Evolutionary conservation across 2,113 vertebrate genomes (phyloP), one percentile per base, ranked within the genome.

Genomic region (Triplophysa rosa): DNA sequence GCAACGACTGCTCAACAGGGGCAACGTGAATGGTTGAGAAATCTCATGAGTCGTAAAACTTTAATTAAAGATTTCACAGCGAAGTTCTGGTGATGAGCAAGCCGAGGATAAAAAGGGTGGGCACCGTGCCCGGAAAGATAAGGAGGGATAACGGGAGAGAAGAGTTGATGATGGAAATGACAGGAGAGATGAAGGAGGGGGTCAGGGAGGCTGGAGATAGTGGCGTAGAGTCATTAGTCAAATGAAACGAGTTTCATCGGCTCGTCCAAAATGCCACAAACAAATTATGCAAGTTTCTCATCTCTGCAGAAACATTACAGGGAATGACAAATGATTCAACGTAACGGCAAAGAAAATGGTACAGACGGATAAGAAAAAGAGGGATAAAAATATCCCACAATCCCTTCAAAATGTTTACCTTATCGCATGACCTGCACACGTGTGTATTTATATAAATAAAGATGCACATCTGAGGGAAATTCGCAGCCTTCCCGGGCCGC

Each of bases 21-120:
- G 77, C 33, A 85, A 75, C 63, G 74, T 56, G 14, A 78, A 76
- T 74, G 63, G 67, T 69, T 80, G 85, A 76, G 81, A 74, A 80
- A 80, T 86, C 86, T 89, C 84, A 67, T 73, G 87, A 89, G 85
- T 82, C 67, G 79, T 80, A 87, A 81, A 86, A 91, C 84, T 88
- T 89, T 89, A 91, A 90, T 90, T 89, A 88, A 88, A 86, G 82
- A 77, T 86, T 87, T 86, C 65, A 65, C 45, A 84, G 81, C 83
- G 80, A 69, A 75, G 56, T 78, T 78, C 67, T 68, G 62, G 78
- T 75, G 59, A 79, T 78, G 47, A 81, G 76, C 73, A 83, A 83
- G n/a, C 70, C 61, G 24, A 33, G 63, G 68, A 68, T 82, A 80
- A 63, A 24, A 62, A 59, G 77, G 71, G 71, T 54, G 84, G 85